Conservation (phyloP, 2,888 invertebrate genomes). For the Sesia apiformis region DNA sequence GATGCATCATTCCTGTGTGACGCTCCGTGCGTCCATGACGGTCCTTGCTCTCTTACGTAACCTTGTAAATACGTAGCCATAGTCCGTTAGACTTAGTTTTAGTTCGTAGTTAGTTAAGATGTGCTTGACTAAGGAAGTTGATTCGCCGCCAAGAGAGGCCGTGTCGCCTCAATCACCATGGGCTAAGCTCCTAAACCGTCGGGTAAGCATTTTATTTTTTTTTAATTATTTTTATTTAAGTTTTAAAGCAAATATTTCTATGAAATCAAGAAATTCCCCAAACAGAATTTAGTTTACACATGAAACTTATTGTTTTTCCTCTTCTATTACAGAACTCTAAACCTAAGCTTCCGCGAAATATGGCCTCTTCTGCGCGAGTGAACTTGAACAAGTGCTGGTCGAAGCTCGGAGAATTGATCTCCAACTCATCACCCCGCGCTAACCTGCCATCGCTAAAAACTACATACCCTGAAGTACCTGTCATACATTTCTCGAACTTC, state of each 20-base stretch:
- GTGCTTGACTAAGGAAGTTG: slow-evolving; percentile 71
- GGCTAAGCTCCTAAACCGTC: slow-evolving; percentile 71
- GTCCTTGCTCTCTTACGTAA: slow-evolving; percentile 27
- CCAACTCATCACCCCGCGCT: slow-evolving; percentile 54
- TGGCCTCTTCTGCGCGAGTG: slow-evolving; percentile 73
- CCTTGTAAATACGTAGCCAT: slow-evolving; percentile 64
- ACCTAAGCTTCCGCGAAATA: slow-evolving; percentile 72
- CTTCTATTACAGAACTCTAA: slow-evolving; percentile 68
- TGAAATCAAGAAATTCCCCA: neutral
- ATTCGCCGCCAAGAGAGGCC: slow-evolving; percentile 58
- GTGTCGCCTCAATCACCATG: slow-evolving; percentile 70
- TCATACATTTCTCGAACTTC: slow-evolving; percentile 55
- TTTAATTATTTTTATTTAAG: neutral
- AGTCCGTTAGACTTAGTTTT: slow-evolving; percentile 45
- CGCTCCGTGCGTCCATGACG: slow-evolving; percentile 53
- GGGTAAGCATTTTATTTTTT: slow-evolving; percentile 47
- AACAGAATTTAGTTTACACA: neutral
- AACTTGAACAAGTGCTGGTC: slow-evolving; percentile 80
- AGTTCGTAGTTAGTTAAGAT: slow-evolving; percentile 44
- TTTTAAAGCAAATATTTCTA: neutral
- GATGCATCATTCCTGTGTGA: slow-evolving; percentile 63
- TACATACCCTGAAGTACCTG: slow-evolving; percentile 57
- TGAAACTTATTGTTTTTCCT: slow-evolving; percentile 13
- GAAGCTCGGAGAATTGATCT: slow-evolving; percentile 74
- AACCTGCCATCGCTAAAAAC: slow-evolving; percentile 67